Evolutionary conservation across 2,888 invertebrate genomes (phyloP), one percentile per base, ranked within the genome.

Genomic region (Ophioninae sp.): DNA sequence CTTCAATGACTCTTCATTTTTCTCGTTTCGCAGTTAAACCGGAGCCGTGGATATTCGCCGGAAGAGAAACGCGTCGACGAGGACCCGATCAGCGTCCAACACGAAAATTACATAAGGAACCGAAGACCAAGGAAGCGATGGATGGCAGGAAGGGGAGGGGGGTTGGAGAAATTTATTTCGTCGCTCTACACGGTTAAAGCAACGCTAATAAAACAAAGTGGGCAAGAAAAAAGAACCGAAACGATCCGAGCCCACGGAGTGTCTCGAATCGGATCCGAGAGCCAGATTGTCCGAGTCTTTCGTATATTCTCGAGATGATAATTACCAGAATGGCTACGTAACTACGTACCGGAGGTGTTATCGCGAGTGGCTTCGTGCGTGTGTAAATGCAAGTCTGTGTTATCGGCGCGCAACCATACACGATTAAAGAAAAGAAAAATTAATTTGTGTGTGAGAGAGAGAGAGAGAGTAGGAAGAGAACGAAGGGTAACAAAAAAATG

Each of bases 181-280:
- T 91, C 90, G 91, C 91, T 92, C 91, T 91, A 91, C 91, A 88
- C 87, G 88, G 89, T 89, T 90, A 91, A 91, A 91, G 91, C 91
- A 90, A 91, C 90, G 90, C 87, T 90, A 90, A 91, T 91, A 89
- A 86, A 87, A 89, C 51, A 59, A 51, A 51, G 20, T 37, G 58
- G 68, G 68, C 17, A 41, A n/a, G 68, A 65, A 37, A 59, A 59
- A 13, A 8, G 7, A 22, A 61, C 17, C n/a, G 37, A 39, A 59
- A 39, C 51, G 58, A 71, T 58, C 20, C 37, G 20, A 37, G 65
- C 44, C 37, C 71, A 10, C 56, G 7, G 84, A 81, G 85, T 88
- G 81, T 85, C 87, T 86, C 87, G 88, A 85, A 73, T 82, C 78
- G 71, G 80, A 56, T 17, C 7, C 56, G 37, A 37, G 71, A 71